phyloP scores from a whole-genome alignment of 1,140 invertebrate genomes.

The Drosophila parabipectinata region DNA sequence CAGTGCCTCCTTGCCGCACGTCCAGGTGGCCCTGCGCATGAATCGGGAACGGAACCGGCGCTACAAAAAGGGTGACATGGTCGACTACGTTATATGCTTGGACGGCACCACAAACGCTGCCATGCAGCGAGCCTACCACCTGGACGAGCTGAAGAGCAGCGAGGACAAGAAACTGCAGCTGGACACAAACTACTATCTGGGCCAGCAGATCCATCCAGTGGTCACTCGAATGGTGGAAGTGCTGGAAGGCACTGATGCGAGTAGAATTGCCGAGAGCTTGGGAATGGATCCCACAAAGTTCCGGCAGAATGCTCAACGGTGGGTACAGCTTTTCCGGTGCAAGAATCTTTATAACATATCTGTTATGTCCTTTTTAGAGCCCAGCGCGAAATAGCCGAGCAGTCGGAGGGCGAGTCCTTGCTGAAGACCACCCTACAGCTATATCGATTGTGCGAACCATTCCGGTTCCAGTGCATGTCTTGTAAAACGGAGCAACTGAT shows the following conservation, averaged over 20 bases:
- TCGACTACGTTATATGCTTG: constrained; percentile 97
- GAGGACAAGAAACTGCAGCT: constrained; percentile 87
- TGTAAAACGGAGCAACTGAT: constrained; percentile 87
- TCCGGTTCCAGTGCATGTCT: constrained; percentile 87
- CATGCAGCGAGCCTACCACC: constrained; percentile 97
- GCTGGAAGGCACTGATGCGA: constrained; percentile 96
- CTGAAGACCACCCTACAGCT: constrained; percentile 87
- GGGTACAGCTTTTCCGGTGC: not conserved
- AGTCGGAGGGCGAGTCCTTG: constrained; percentile 80
- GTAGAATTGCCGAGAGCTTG: constrained; percentile 94
- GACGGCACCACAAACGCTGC: constrained; percentile 92
- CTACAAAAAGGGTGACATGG: constrained; percentile 96
- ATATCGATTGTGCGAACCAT: constrained; percentile 91
- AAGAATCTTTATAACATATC: not conserved
- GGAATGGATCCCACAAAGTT: constrained; percentile 87
- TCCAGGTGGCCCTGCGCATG: constrained; percentile 94
- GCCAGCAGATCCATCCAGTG: constrained; percentile 96
- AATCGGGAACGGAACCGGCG: constrained; percentile 92
- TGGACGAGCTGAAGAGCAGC: constrained; percentile 92
- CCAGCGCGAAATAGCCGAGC: constrained; percentile 61
- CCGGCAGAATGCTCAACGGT: constrained; percentile 76
- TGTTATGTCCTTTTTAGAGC: not conserved
- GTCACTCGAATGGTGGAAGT: constrained; percentile 97
- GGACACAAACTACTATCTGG: constrained; percentile 93
- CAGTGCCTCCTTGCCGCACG: constrained; percentile 93